Evolutionary conservation across 2,113 vertebrate genomes (phyloP), one percentile per base, ranked within the genome.

Genomic region (Crotalus horridus): DNA sequence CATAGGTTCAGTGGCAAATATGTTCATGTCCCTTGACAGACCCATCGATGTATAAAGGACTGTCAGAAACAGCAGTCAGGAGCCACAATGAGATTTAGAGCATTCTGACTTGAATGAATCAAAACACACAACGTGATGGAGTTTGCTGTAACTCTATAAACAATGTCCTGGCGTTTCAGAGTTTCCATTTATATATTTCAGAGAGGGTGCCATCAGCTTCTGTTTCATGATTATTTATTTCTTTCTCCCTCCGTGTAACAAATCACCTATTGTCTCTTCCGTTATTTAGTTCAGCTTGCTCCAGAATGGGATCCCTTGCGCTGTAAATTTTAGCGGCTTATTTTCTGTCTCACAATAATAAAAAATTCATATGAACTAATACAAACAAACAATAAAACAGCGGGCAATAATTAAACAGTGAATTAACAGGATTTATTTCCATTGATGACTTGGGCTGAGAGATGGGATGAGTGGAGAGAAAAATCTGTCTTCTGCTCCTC

Each of bases 361-460:
- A 96, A 96, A 96, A 94, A 96, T 94, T 95, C 95, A 96, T 93
- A 46, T 24, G 89, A 2, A 58, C 89, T 58, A 96, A 96, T 95
- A 93, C 94, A 95, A 96, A 94, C 95, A 96, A 95, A 95, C 95
- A 96, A 96, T 95, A 91, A 96, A 93, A 91, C 93, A 96, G 93
- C 92, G 93, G 94, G 86, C 91, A 6, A 0, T 96, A 96, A 96
- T 97, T 94, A 96, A 97, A 92, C 0, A 95, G 94, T 53, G 94
- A 94, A 94, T 95, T 96, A 96, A 94, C 0, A 1, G 93, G 94
- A 88, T 88, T 39, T 74, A 29, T 93, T 94, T 85, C 91, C 48
- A 90, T 39, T 46, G 0, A 54, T 1, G 92, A 87, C 86, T 74
- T 0, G 0, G 0, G 9, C 87, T 55, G 87, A 0, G 0, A 69